phyloP scores from a whole-genome alignment of 2,113 vertebrate genomes.

The Mus pahari region DNA sequence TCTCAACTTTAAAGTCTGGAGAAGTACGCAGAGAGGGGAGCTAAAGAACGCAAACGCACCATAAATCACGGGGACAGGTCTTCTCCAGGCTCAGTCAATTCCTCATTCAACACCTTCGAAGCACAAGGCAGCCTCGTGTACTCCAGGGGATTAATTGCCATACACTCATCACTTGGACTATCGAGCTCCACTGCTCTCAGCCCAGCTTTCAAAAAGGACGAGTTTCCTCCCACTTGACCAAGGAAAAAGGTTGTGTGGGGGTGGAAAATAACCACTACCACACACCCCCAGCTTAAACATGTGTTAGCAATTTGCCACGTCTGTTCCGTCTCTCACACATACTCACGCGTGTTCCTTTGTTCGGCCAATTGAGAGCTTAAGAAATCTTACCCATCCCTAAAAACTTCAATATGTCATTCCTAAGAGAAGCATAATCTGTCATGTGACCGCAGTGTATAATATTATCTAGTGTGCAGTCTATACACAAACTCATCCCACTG shows the following conservation, averaged over 20 bases:
- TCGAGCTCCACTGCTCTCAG: neutral
- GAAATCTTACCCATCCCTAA: conserved; percentile 26
- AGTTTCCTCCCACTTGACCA: conserved; percentile 20
- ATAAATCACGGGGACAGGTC: conserved; percentile 70
- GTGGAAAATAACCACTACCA: neutral
- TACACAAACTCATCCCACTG: conserved; percentile 12
- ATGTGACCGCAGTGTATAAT: neutral
- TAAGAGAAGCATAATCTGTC: conserved; percentile 2
- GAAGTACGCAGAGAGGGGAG: conserved; percentile 17
- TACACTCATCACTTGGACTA: conserved; percentile 16
- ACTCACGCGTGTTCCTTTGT: neutral
- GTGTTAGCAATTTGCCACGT: neutral
- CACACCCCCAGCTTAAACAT: neutral
- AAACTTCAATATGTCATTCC: conserved; percentile 5
- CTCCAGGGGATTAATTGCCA: conserved; percentile 35
- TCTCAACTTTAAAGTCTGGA: conserved; percentile 51
- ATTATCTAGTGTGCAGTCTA: neutral
- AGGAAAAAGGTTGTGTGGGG: neutral
- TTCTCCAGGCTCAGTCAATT: conserved; percentile 26
- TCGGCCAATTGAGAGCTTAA: neutral
- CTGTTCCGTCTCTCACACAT: neutral
- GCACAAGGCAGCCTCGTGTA: neutral
- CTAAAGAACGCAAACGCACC: conserved; percentile 24
- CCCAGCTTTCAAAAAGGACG: neutral
- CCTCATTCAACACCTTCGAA: conserved; percentile 34